Evolutionary conservation across 2,113 vertebrate genomes (phyloP).

Genomic region (Ptyas mucosa): DNA sequence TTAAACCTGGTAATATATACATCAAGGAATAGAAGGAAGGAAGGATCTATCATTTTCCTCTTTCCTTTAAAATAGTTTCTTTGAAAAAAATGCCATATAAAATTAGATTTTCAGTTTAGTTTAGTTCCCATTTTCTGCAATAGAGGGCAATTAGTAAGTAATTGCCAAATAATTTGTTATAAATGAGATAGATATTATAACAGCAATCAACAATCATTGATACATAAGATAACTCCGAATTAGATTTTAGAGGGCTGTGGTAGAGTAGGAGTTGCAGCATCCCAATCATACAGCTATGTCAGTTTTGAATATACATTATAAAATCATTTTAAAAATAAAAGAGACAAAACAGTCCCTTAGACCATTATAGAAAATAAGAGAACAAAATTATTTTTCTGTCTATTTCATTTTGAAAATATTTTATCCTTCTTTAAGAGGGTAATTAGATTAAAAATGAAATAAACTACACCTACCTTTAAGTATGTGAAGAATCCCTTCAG

Average conservation of each 20-base stretch:
- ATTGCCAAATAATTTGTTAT: slow-evolving; percentile 29
- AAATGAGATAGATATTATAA: slow-evolving; percentile 26
- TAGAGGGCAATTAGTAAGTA: slow-evolving; percentile 21
- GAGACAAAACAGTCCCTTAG: background rate
- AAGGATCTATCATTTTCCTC: background rate
- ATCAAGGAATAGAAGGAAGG: background rate
- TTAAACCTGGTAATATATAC: background rate
- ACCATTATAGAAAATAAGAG: background rate
- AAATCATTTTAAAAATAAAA: background rate
- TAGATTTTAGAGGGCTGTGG: background rate
- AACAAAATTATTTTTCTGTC: background rate
- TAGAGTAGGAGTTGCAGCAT: slow-evolving; percentile 18
- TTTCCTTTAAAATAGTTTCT: slow-evolving; percentile 17
- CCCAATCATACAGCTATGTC: background rate
- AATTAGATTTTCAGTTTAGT: background rate
- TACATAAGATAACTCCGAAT: slow-evolving; percentile 18
- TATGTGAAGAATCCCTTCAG: slow-evolving; percentile 47
- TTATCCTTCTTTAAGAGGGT: background rate
- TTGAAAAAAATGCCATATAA: background rate
- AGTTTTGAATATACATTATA: slow-evolving; percentile 1
- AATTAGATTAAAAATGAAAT: slow-evolving; percentile 32
- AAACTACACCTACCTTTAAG: slow-evolving; percentile 63
- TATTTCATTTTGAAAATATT: background rate
- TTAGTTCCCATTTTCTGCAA: background rate
- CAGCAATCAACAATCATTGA: background rate